phyloP scores from a whole-genome alignment of 2,797 vertebrate genomes.

The Rhinogobio ventralis region DNA sequence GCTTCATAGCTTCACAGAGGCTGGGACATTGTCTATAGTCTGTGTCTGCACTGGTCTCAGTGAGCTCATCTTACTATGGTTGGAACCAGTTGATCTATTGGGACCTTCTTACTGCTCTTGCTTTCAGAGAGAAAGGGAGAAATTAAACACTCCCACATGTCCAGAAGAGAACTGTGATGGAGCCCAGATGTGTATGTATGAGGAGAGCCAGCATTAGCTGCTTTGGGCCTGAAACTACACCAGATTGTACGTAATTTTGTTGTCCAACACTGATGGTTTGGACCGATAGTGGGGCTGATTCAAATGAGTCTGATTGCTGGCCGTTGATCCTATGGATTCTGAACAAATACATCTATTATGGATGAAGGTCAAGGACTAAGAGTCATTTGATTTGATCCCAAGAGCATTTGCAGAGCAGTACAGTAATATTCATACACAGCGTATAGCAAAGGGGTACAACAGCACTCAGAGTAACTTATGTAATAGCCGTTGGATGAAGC shows the following conservation, averaged over 20 bases:
- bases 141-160: conserved; percentile 77
- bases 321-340: conserved; percentile 46
- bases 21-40: conserved; percentile 5
- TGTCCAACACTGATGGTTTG: conserved; percentile 65
- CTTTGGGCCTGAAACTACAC: conserved; percentile 43
- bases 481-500: conserved; percentile 64
- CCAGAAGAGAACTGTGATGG: conserved; percentile 52
- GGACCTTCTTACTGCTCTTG: conserved; percentile 63
- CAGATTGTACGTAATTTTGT: conserved; percentile 66
- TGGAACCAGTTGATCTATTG: conserved; percentile 65
- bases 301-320: conserved; percentile 65
- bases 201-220: conserved; percentile 47
- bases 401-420: conserved; percentile 7
- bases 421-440: background rate
- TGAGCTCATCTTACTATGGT: conserved; percentile 43
- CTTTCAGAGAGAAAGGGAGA: conserved; percentile 56
- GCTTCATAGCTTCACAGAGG: conserved; percentile 12
- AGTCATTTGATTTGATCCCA: conserved; percentile 18
- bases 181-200: conserved; percentile 61
- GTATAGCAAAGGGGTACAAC: background rate
- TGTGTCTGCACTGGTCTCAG: background rate
- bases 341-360: conserved; percentile 48
- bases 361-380: conserved; percentile 16
- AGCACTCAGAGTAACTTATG: conserved; percentile 69
- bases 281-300: conserved; percentile 69